These are phyloP conservation scores for Cyprinodon diabolis DNA, from an alignment of 2,797 vertebrate species.

Conservation along the genomic window DNA sequence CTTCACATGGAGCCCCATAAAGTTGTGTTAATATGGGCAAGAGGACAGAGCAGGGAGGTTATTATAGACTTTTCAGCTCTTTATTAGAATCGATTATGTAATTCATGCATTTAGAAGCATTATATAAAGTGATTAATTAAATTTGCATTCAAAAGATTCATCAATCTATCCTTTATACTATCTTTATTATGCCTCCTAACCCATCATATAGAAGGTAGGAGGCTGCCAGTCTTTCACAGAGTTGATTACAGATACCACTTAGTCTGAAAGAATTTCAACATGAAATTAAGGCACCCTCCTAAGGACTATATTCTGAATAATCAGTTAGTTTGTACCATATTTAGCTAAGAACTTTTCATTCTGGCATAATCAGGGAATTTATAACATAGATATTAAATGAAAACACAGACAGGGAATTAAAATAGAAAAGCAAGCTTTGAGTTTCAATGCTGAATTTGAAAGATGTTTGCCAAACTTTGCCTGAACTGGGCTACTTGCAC, in stretches of 20 bases:
- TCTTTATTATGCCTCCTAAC: constrained; percentile 14
- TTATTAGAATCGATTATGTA: constrained; percentile 40
- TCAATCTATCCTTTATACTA: constrained; percentile 7
- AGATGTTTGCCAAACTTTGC: not conserved
- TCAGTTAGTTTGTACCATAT: constrained; percentile 1
- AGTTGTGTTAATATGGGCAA: constrained; percentile 24
- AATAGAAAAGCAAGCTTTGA: constrained; percentile 8
- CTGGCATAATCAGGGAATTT: constrained; percentile 8
- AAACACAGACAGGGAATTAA: not conserved
- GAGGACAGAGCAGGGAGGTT: constrained; percentile 30
- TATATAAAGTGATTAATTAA: constrained; percentile 36
- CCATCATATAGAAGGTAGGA: constrained; percentile 40
- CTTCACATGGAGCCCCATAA: constrained; percentile 21
- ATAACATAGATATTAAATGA: constrained; percentile 1
- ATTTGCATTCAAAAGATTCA: constrained; percentile 44
- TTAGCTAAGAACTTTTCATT: not conserved
- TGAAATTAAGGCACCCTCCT: not conserved
- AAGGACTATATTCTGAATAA: constrained; percentile 4
- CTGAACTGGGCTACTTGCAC: constrained; percentile 2
- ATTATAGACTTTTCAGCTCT: constrained; percentile 40
- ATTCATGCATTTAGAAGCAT: constrained; percentile 49
- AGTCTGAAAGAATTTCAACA: constrained; percentile 3
- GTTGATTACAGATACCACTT: not conserved
- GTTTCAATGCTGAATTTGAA: constrained; percentile 6
- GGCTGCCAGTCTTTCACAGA: constrained; percentile 3